Conservation (phyloP, 2,797 vertebrate genomes). For the Lepus townsendii region DNA sequence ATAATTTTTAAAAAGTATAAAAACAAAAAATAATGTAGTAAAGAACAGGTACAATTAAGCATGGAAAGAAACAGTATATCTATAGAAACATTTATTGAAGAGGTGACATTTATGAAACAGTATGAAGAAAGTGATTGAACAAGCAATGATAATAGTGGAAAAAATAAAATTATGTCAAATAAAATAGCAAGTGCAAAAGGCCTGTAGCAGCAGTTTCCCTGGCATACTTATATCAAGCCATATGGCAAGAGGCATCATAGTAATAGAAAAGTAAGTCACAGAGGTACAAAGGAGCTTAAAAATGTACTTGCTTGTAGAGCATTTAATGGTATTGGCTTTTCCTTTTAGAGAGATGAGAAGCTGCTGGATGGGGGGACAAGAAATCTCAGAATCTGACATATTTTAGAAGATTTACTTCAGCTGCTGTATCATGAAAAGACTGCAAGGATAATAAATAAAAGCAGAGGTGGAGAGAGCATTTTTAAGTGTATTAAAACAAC, state of each 20-base stretch:
- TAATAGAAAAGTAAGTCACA: background rate
- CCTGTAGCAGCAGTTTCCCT: background rate
- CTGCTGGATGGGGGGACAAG: background rate
- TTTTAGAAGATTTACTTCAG: background rate
- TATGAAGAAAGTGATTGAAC: background rate
- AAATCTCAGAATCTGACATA: background rate
- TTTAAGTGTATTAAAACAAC: background rate
- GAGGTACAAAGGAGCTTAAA: background rate
- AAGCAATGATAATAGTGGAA: background rate
- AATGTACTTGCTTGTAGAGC: background rate
- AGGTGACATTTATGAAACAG: background rate
- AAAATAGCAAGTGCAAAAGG: background rate
- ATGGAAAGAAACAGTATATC: background rate
- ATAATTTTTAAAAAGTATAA: background rate
- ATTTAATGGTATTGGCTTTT: background rate
- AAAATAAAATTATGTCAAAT: background rate
- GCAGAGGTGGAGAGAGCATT: background rate
- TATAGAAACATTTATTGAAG: background rate
- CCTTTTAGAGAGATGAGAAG: background rate
- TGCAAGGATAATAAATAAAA: background rate
- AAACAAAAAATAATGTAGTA: background rate
- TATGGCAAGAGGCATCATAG: background rate
- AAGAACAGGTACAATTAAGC: background rate
- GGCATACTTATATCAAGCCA: background rate
- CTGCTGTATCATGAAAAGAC: background rate